A percentile compares a stretch with the other conserved stretches of the same genome.
Conservation (phyloP, 1,140 invertebrate species). For the Oryctes rhinoceros region DNA sequence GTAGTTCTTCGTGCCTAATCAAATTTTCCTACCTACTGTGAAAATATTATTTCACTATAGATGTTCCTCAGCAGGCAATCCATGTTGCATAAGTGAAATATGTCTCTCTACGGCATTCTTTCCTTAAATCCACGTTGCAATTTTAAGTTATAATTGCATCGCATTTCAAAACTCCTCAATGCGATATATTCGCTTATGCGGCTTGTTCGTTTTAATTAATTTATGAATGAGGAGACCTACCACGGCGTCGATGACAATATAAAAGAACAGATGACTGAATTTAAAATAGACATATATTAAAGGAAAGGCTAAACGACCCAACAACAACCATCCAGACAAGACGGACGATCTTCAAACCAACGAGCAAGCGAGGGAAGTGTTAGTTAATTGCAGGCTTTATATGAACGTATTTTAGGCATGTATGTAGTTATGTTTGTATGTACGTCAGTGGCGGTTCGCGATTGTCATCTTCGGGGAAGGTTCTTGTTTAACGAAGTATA, state of each 20-base stretch:
- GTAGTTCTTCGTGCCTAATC: too few relatives aligned
- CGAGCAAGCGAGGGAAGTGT: neutral
- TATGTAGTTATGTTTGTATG: neutral
- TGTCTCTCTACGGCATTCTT: too few relatives aligned
- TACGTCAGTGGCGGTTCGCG: too few relatives aligned
- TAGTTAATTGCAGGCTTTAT: neutral
- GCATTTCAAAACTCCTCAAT: neutral
- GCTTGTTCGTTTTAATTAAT: conserved; percentile 19
- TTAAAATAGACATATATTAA: conserved; percentile 23
- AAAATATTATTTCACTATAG: too few relatives aligned
- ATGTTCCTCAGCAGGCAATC: too few relatives aligned
- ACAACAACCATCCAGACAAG: neutral
- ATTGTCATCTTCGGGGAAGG: too few relatives aligned
- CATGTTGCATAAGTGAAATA: too few relatives aligned
- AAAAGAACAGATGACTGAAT: conserved; percentile 18
- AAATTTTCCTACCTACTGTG: too few relatives aligned
- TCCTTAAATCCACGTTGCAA: too few relatives aligned
- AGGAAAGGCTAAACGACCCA: conserved; percentile 6
- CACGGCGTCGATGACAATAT: conserved; percentile 13
- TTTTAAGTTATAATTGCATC: too few relatives aligned
- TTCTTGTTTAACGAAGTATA: too few relatives aligned
- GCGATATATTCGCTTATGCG: neutral
- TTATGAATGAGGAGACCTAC: conserved; percentile 7
- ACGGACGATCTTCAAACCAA: neutral
- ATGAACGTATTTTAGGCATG: neutral